Percentiles rank a stretch among this genome's conserved stretches.
phyloP scores from a whole-genome alignment of 2,113 vertebrate species.

The Hippocampus zosterae region DNA sequence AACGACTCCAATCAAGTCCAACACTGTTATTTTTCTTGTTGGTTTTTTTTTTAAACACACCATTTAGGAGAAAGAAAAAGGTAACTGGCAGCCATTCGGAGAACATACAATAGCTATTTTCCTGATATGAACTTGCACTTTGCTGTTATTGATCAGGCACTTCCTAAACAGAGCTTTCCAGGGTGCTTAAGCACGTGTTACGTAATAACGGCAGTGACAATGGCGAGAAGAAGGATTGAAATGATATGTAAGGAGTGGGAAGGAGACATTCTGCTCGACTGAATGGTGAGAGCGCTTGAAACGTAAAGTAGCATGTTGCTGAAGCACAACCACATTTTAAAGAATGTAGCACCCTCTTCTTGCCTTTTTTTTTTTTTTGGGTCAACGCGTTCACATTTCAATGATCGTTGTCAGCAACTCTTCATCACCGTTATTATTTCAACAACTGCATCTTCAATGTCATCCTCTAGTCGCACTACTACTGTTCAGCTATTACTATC shows the following conservation, averaged over 20 bases:
- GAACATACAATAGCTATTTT: slow-evolving; percentile 63
- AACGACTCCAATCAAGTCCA: slow-evolving; percentile 43
- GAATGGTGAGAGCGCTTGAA: slow-evolving; percentile 50
- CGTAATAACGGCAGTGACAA: slow-evolving; percentile 56
- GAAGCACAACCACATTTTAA: slow-evolving; percentile 61
- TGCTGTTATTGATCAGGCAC: slow-evolving; percentile 69
- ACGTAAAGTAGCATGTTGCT: slow-evolving; percentile 61
- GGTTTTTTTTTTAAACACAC: slow-evolving; percentile 42
- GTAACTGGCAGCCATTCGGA: slow-evolving; percentile 51
- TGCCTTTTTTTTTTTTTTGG: slow-evolving; percentile 17
- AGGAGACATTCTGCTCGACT: slow-evolving; percentile 61
- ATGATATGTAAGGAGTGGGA: slow-evolving; percentile 47
- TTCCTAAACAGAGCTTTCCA: slow-evolving; percentile 71
- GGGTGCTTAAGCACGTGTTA: slow-evolving; percentile 52
- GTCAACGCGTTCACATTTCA: slow-evolving; percentile 53
- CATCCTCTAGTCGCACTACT: slow-evolving; percentile 77
- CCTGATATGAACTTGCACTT: slow-evolving; percentile 67
- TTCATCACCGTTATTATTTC: slow-evolving; percentile 29
- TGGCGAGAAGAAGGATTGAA: slow-evolving; percentile 37
- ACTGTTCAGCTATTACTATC: slow-evolving; percentile 67
- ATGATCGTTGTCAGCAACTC: slow-evolving; percentile 25
- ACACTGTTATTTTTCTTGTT: slow-evolving; percentile 48
- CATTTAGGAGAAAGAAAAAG: slow-evolving; percentile 62
- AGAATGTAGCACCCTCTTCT: slow-evolving; percentile 54
- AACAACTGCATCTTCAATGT: slow-evolving; percentile 39